Conservation (phyloP, 2,888 invertebrate species). For the Trichacis sp. region DNA sequence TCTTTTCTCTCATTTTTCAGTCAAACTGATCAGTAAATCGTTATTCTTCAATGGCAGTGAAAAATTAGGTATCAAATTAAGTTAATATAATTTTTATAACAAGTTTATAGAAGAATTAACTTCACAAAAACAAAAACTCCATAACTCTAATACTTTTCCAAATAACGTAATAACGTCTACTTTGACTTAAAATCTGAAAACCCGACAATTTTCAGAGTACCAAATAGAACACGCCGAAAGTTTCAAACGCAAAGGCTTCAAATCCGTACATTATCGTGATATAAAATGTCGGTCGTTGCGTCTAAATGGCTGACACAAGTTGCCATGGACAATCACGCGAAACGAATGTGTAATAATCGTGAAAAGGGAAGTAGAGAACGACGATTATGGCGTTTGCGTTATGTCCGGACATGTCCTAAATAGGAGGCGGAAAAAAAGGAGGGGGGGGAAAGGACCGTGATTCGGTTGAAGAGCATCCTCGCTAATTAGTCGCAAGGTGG, state of each 20-base stretch:
- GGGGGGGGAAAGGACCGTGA: neutral
- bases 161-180: no score
- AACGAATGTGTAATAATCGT: conserved; percentile 32
- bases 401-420: conserved; percentile 20
- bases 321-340: conserved; percentile 26
- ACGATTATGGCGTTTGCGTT: conserved; percentile 32
- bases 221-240: neutral
- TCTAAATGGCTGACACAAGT: conserved; percentile 12
- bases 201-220: no score
- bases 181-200: no score
- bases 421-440: conserved; percentile 15
- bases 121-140: no score
- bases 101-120: no score
- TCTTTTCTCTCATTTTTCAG: no score
- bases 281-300: conserved; percentile 20
- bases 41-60: no score
- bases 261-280: conserved; percentile 10
- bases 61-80: no score
- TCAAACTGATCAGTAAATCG: no score
- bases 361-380: conserved; percentile 20
- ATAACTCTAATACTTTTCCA: no score
- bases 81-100: no score
- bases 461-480: conserved; percentile 32
- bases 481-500: conserved; percentile 65
- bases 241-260: neutral